Evolutionary conservation across 1,140 invertebrate species (phyloP).

Genomic region (Ephestia elutella): DNA sequence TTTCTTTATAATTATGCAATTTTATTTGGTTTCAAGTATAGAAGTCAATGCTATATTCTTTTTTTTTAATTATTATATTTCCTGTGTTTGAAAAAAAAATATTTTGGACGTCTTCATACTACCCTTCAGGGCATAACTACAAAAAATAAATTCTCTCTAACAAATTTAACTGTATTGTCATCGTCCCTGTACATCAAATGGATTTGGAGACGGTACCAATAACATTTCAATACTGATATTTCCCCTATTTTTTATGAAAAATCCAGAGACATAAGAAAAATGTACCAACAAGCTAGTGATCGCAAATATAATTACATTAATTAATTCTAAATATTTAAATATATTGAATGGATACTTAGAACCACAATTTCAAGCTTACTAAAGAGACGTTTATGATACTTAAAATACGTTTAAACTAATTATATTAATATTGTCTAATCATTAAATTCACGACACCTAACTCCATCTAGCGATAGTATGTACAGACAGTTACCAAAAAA

Average conservation of each 20-base stretch:
- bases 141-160: slow-evolving; percentile 20
- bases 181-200: slow-evolving; percentile 55
- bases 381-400: slow-evolving; percentile 4
- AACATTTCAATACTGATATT: not conserved
- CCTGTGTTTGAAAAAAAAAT: not conserved
- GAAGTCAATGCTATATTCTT: too few relatives aligned
- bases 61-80: not conserved
- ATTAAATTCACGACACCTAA: slow-evolving; percentile 30
- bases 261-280: not conserved
- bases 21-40: too few relatives aligned
- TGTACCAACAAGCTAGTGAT: not conserved
- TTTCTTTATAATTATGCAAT: too few relatives aligned
- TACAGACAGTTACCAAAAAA: slow-evolving; percentile 43
- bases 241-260: not conserved
- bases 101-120: slow-evolving; percentile 8
- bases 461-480: slow-evolving; percentile 44
- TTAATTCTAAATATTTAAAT: not conserved
- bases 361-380: not conserved
- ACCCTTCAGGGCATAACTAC: slow-evolving; percentile 15
- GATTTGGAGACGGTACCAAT: slow-evolving; percentile 41
- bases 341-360: not conserved
- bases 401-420: slow-evolving; percentile 22
- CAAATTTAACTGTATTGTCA: slow-evolving; percentile 50
- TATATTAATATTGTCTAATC: slow-evolving; percentile 60
- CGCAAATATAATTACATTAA: not conserved